Evolutionary conservation across 2,888 invertebrate genomes (phyloP).

Genomic region (Tolmerus cingulatus): DNA sequence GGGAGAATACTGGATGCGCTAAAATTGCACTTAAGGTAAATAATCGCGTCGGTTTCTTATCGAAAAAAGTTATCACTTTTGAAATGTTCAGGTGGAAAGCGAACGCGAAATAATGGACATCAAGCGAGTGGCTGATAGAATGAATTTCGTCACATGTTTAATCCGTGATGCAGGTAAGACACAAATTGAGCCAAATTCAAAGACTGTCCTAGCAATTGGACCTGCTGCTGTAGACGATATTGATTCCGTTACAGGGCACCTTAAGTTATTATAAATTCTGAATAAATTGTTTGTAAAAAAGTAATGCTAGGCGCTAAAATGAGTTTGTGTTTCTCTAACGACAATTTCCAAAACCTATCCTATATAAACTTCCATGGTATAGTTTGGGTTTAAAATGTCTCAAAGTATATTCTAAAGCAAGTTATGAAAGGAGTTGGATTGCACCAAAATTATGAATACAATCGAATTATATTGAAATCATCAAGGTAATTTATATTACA

Average conservation of each 20-base stretch:
- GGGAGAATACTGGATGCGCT: slow-evolving; percentile 79
- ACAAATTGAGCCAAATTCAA: slow-evolving; percentile 87
- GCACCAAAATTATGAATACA: too few relatives aligned
- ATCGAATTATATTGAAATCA: too few relatives aligned
- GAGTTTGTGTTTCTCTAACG: too few relatives aligned
- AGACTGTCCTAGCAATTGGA: slow-evolving; percentile 92
- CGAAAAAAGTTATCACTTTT: neutral
- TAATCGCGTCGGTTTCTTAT: neutral
- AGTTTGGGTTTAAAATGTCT: too few relatives aligned
- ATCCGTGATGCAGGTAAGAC: slow-evolving; percentile 93
- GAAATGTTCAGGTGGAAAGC: slow-evolving; percentile 67
- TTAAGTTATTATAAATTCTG: slow-evolving; percentile 79
- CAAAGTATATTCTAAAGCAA: too few relatives aligned
- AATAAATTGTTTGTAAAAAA: neutral
- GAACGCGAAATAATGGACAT: slow-evolving; percentile 77
- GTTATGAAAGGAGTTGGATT: too few relatives aligned
- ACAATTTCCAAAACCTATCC: neutral
- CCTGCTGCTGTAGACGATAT: slow-evolving; percentile 81
- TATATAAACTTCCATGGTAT: neutral
- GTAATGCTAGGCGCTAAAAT: neutral
- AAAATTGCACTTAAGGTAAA: slow-evolving; percentile 83
- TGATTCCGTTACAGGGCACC: slow-evolving; percentile 85
- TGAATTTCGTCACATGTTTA: slow-evolving; percentile 76
- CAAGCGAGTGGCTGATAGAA: slow-evolving; percentile 72
- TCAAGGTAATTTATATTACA: too few relatives aligned